Evolutionary conservation across 2,888 invertebrate species (phyloP).

Genomic region (Encarsia formosa): DNA sequence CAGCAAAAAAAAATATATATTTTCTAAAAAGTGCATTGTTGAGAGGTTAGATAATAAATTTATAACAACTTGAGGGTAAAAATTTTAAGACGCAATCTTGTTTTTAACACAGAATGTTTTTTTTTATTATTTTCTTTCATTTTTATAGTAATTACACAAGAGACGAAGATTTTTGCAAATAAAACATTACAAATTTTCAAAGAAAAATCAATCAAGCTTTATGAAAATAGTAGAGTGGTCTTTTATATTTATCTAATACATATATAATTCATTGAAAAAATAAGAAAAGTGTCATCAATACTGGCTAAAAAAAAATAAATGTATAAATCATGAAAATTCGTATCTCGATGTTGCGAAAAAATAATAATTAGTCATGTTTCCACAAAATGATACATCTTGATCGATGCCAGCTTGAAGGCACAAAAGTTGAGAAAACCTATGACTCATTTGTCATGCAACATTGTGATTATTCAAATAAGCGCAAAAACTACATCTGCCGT

Average conservation of each 20-base stretch:
- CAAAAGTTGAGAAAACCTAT: constrained; percentile 40
- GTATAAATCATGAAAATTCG: constrained; percentile 30
- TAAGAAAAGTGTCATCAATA: constrained; percentile 38
- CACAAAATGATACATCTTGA: constrained; percentile 43
- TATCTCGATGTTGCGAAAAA: constrained; percentile 29
- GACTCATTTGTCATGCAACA: constrained; percentile 31
- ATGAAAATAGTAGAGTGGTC: no score
- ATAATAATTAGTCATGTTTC: constrained; percentile 33
- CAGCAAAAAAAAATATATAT: no score
- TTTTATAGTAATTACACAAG: no score
- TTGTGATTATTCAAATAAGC: constrained; percentile 29
- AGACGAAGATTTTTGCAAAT: no score
- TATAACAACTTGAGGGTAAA: no score
- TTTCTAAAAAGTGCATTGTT: no score
- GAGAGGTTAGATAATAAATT: no score
- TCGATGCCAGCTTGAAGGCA: constrained; percentile 45
- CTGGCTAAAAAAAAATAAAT: constrained; percentile 34
- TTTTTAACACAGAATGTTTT: no score
- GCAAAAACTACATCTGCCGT: constrained; percentile 43
- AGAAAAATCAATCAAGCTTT: no score
- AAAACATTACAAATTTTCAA: no score
- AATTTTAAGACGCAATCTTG: no score
- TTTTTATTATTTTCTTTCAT: no score
- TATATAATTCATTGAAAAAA: constrained; percentile 39
- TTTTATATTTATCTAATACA: constrained; percentile 49